These are phyloP conservation scores for Rosalia funebris DNA, from an alignment of 2,888 invertebrate species.

Conservation along the genomic window DNA sequence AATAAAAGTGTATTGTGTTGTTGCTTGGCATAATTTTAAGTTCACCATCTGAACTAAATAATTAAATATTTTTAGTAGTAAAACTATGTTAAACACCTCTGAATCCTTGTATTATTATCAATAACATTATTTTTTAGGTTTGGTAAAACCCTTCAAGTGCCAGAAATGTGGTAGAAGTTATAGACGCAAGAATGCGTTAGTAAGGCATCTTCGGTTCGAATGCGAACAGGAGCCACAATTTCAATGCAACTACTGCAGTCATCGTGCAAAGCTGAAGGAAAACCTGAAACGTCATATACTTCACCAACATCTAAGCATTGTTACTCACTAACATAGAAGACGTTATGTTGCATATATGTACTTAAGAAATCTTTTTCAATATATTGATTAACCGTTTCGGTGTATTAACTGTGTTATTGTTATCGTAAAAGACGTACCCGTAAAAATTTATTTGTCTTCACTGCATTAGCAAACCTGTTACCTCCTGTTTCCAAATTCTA, in stretches of 20 bases:
- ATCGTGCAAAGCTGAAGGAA: slow-evolving; percentile 28
- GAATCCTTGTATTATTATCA: too few species aligned
- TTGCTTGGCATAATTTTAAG: too few species aligned
- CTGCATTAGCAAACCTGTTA: too few species aligned
- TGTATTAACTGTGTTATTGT: neutral
- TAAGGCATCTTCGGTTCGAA: slow-evolving; percentile 31
- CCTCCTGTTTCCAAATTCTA: too few species aligned
- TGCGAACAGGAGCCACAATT: slow-evolving; percentile 37
- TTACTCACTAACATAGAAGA: too few species aligned
- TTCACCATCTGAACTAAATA: too few species aligned
- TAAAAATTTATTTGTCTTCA: neutral
- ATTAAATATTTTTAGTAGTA: too few species aligned
- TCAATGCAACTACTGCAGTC: slow-evolving; percentile 29
- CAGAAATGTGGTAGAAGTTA: slow-evolving; percentile 29
- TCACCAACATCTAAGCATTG: neutral
- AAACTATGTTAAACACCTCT: too few species aligned
- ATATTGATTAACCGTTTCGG: neutral
- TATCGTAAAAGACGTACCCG: neutral
- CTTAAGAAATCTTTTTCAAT: neutral
- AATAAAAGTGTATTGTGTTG: too few species aligned
- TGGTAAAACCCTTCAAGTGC: neutral
- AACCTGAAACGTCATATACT: slow-evolving; percentile 33
- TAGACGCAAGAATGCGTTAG: slow-evolving; percentile 34
- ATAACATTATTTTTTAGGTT: too few species aligned
- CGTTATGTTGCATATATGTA: neutral